Conservation (phyloP, 1,140 invertebrate species). For the Mamestra configurata region DNA sequence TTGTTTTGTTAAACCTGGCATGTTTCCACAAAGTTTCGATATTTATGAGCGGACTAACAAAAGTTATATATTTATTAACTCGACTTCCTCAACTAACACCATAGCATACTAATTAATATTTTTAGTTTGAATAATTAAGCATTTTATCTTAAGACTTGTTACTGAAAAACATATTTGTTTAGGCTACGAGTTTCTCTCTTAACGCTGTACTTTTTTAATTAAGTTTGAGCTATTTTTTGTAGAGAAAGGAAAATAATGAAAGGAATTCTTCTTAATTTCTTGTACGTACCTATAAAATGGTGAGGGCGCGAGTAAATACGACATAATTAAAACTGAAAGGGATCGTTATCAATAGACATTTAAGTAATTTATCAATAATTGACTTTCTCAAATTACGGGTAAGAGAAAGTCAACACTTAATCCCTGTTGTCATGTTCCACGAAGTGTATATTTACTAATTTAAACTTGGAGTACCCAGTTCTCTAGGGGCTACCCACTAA, state of each 20-base stretch:
- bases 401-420: background rate
- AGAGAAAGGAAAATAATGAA: background rate
- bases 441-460: background rate
- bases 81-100: background rate
- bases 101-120: constrained; percentile 36
- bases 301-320: background rate
- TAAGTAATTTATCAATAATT: background rate
- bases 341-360: background rate
- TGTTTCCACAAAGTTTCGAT: constrained; percentile 21
- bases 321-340: background rate
- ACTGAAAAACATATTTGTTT: constrained; percentile 15
- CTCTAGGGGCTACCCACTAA: background rate
- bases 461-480: background rate
- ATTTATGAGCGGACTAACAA: constrained; percentile 18
- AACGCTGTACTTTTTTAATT: background rate
- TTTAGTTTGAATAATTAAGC: constrained; percentile 7
- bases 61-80: constrained; percentile 35
- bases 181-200: background rate
- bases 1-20: constrained; percentile 7
- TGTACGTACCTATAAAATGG: background rate
- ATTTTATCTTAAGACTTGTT: constrained; percentile 20
- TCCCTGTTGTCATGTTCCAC: background rate
- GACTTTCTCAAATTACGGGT: background rate
- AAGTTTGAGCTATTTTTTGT: background rate
- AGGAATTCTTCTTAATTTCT: background rate